Evolutionary conservation across 2,113 vertebrate species (phyloP).

Genomic region (Aegotheles bennettii): DNA sequence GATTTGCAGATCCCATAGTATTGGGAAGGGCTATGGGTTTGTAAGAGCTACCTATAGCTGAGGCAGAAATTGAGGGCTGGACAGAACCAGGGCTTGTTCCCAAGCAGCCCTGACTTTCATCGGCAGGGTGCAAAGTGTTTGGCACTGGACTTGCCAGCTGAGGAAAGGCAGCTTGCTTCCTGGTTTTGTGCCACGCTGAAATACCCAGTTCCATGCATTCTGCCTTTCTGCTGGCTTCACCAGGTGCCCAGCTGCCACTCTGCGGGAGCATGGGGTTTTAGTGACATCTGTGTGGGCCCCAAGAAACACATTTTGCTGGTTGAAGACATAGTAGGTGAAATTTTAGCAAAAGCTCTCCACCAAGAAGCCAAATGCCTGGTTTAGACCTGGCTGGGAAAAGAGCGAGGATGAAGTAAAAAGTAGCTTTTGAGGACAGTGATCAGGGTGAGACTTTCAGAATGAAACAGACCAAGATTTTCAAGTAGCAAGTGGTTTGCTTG

Average conservation of each 20-base stretch:
- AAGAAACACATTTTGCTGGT: accelerated
- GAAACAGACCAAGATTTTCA: neutral
- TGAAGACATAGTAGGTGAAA: neutral
- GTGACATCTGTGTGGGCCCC: accelerated
- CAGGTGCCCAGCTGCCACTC: neutral
- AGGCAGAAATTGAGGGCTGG: neutral
- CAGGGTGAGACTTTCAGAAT: neutral
- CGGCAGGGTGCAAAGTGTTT: neutral
- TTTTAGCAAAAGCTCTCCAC: neutral
- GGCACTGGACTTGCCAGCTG: neutral
- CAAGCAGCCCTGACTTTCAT: neutral
- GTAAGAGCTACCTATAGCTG: neutral
- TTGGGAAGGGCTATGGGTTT: neutral
- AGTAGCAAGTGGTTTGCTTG: neutral
- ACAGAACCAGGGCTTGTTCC: neutral
- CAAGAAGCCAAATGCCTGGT: neutral
- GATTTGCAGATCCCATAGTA: neutral
- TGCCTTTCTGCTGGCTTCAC: neutral
- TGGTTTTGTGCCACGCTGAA: neutral
- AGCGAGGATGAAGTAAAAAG: neutral
- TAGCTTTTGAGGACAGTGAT: neutral
- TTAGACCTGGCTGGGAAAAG: accelerated
- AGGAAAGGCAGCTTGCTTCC: neutral
- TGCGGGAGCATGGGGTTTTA: neutral
- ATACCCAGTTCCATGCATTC: accelerated